These are phyloP conservation scores for Urocolius indicus DNA, from an alignment of 2,113 vertebrate species.

Conservation along the genomic window DNA sequence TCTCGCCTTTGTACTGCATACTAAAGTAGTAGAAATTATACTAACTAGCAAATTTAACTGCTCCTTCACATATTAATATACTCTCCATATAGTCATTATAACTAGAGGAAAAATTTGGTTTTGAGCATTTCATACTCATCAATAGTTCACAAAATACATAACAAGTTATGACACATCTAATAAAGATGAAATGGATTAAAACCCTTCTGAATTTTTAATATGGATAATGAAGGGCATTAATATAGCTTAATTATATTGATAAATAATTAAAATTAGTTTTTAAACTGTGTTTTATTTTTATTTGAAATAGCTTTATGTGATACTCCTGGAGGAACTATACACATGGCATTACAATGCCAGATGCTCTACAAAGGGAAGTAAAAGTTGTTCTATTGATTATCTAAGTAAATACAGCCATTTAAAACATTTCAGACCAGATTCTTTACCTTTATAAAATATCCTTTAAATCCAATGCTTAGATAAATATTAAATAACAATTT, in stretches of 20 bases:
- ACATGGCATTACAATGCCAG: background rate
- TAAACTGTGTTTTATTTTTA: constrained; percentile 61
- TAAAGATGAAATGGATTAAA: constrained; percentile 59
- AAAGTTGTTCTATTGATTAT: constrained; percentile 12
- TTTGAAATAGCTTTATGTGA: constrained; percentile 25
- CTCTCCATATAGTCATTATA: constrained; percentile 31
- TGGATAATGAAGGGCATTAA: constrained; percentile 50
- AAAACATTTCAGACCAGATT: background rate
- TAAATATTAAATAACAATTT: background rate
- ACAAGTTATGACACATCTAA: constrained; percentile 57
- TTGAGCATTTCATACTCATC: constrained; percentile 35
- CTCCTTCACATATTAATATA: constrained; percentile 65
- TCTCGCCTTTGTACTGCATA: background rate
- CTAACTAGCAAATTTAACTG: constrained; percentile 20
- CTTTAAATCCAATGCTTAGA: background rate
- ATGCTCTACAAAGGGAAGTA: constrained; percentile 3
- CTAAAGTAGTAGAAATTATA: background rate
- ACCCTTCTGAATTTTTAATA: constrained; percentile 58
- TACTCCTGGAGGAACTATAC: constrained; percentile 33
- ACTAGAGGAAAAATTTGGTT: constrained; percentile 44
- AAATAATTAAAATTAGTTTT: constrained; percentile 62
- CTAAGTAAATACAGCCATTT: constrained; percentile 38
- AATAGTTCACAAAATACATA: constrained; percentile 53
- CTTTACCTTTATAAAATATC: background rate
- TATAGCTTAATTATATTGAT: constrained; percentile 52